These are phyloP conservation scores for Melanocharis versteri DNA, from an alignment of 2,113 vertebrate species.

Conservation along the genomic window DNA sequence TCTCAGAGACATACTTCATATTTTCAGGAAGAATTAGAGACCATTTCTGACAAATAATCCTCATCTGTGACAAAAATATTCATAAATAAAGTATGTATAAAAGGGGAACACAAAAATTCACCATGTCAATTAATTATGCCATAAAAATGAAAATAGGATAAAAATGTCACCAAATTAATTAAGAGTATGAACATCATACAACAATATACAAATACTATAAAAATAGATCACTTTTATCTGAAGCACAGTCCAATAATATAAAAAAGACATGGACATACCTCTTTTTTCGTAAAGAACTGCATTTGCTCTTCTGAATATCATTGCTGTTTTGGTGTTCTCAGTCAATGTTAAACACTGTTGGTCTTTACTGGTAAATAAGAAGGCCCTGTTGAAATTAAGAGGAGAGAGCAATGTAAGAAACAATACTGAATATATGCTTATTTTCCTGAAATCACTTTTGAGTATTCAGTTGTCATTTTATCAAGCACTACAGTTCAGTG, in stretches of 20 bases:
- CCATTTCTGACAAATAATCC: neutral
- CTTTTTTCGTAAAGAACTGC: constrained; percentile 63
- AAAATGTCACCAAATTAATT: neutral
- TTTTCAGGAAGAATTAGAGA: neutral
- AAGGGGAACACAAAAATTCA: neutral
- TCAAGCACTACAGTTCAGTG: neutral
- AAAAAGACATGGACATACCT: constrained; percentile 29
- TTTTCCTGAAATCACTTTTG: neutral
- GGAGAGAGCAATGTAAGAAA: neutral
- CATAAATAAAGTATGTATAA: neutral
- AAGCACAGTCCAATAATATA: neutral
- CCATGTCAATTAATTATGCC: neutral
- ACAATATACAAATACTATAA: neutral
- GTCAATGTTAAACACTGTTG: constrained; percentile 56
- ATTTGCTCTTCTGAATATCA: constrained; percentile 48
- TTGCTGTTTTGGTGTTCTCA: constrained; percentile 53
- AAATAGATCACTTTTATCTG: neutral
- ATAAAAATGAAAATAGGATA: neutral
- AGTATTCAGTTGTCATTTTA: neutral
- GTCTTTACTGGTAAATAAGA: constrained; percentile 64
- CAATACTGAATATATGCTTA: neutral
- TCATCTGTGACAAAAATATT: neutral
- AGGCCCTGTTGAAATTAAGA: constrained; percentile 56
- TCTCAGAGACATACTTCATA: neutral
- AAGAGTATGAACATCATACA: neutral